These are phyloP conservation scores for Papilio helenus DNA, from an alignment of 1,140 invertebrate genomes.

Conservation along the genomic window DNA sequence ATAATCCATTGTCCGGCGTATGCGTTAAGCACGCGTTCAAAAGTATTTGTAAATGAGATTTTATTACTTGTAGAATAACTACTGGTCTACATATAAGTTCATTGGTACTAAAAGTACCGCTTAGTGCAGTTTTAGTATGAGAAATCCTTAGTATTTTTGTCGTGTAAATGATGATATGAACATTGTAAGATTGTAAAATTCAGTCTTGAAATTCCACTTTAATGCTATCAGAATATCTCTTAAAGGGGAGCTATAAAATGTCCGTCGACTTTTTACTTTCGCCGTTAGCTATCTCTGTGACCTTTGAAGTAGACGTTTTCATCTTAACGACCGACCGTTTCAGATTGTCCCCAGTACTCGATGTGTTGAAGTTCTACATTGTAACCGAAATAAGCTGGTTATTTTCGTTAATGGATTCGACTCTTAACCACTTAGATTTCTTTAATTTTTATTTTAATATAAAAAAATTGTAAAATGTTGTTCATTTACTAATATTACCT, in stretches of 20 bases:
- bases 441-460: no score
- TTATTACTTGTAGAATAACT: not conserved
- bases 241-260: constrained; percentile 13
- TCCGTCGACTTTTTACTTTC: constrained; percentile 20
- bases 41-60: not conserved
- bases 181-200: not conserved
- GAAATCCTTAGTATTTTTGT: no score
- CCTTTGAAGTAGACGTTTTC: not conserved
- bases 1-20: not conserved
- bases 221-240: not conserved
- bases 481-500: no score
- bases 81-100: not conserved
- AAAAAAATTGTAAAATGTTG: no score
- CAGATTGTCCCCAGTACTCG: constrained; percentile 11
- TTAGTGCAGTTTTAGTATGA: no score
- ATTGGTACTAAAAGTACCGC: no score
- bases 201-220: not conserved
- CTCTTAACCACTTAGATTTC: no score
- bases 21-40: not conserved
- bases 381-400: not conserved
- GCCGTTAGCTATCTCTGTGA: not conserved
- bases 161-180: not conserved
- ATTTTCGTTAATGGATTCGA: not conserved
- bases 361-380: constrained; percentile 11
- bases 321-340: constrained; percentile 17